Evolutionary conservation across 1,140 invertebrate genomes (phyloP), one percentile per base, ranked within the genome.

Genomic region (Brachionus rubens): DNA sequence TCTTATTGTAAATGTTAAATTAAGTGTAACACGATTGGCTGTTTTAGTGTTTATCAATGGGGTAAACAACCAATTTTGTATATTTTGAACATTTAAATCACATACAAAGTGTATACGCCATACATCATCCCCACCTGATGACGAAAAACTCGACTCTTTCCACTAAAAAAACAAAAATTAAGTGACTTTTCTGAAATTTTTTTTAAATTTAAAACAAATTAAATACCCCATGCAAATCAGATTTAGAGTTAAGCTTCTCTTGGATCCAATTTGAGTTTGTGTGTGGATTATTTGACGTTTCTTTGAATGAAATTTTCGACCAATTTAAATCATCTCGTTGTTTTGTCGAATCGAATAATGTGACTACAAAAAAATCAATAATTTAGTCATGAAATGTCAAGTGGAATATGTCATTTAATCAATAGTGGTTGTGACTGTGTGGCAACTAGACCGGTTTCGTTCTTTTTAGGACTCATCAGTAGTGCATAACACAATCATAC

Each of bases 101-200:
- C 72, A 75, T 10, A 75, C 72, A 41, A 54, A 75, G 40, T 75
- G 72, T 43, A 54, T 75, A 16, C 72, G 50, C 72, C 72, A 75
- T 4, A 75, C 68, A 50, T 72, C 68, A 16, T 72, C 68, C 12
- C 68, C 68, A 19, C 36, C 50, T 3, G 30, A 50, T 50, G 30
- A 41, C 2, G 68, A 72, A 50, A 30, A 72, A 14, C 43, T 50
- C 2, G 46, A 50, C 16, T 72, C 68, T 72, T 72, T 72, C 68
- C 68, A 72, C 65, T 70, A 43, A 2, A 48, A 33, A 70, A 70
- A 12, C n/a, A 47, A 43, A 28, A 28, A 24, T 33, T 26, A 68
- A 47, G 28, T 43, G 4, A 3, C 26, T 65, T 3, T 3, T 36
- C 12, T 16, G 2, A 40, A 14, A 40, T 46, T 68, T 41, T 68